Conservation (phyloP, 1,140 invertebrate genomes). For the Saccostrea echinata region DNA sequence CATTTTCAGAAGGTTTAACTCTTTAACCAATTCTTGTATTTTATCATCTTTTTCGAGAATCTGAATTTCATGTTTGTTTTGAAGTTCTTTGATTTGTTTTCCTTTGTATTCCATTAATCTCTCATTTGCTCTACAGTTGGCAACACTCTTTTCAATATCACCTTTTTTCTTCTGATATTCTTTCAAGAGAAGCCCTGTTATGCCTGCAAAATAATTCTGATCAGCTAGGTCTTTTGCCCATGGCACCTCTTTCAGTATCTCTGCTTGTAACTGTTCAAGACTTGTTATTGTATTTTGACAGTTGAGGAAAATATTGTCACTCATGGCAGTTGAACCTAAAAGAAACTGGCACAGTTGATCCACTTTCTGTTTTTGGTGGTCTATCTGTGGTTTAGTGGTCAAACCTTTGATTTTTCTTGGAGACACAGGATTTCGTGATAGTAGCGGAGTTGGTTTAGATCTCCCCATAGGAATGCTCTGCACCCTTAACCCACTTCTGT, state of each 20-base stretch:
- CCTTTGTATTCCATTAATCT: constrained; percentile 30
- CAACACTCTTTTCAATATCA: neutral
- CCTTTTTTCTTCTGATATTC: neutral
- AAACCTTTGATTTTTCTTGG: neutral
- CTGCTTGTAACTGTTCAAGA: neutral
- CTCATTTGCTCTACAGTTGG: neutral
- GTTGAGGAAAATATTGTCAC: constrained; percentile 1
- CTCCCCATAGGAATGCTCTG: neutral
- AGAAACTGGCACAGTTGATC: neutral
- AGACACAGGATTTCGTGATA: neutral
- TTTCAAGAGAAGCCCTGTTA: neutral
- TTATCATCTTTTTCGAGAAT: neutral
- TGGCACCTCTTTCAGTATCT: neutral
- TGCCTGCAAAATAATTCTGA: neutral
- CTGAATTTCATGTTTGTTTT: constrained; percentile 26
- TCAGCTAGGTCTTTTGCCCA: neutral
- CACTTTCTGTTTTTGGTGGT: neutral
- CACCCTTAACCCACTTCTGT: neutral
- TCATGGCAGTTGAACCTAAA: neutral
- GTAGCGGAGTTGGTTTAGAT: neutral
- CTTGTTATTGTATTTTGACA: neutral
- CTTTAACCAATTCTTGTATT: neutral
- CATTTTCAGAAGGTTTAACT: neutral
- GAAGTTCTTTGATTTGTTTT: constrained; percentile 28
- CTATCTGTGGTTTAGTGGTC: neutral